Evolutionary conservation across 2,888 invertebrate genomes (phyloP).

Genomic region (Dolichomitus sp.): DNA sequence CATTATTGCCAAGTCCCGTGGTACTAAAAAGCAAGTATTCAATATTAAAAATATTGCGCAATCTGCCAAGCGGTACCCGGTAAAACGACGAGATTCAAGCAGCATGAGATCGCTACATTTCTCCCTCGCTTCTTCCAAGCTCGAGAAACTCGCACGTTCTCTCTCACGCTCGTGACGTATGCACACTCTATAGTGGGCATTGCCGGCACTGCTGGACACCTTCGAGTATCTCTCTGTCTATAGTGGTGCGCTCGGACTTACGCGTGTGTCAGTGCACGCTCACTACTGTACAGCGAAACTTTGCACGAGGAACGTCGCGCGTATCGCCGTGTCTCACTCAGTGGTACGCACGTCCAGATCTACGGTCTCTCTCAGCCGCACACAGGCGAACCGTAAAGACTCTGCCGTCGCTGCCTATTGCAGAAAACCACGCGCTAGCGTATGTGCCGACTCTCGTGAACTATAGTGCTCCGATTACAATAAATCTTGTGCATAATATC

Average conservation of each 20-base stretch:
- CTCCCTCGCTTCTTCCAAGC: not conserved
- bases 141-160: not conserved
- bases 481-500: not conserved
- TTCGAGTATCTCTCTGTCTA: not conserved
- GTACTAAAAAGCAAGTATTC: not conserved
- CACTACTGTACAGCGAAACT: not conserved
- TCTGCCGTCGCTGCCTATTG: not conserved
- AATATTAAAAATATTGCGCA: conserved; percentile 1
- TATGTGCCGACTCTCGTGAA: conserved; percentile 9
- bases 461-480: conserved; percentile 14
- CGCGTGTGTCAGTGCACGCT: not conserved
- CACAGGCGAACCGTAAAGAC: conserved; percentile 14
- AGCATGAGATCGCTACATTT: not conserved
- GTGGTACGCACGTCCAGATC: not conserved
- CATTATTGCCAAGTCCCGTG: not conserved
- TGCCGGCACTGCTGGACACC: not conserved
- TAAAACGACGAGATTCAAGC: too few species aligned
- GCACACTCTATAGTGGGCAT: not conserved
- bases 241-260: not conserved
- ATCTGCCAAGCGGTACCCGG: conserved; percentile 15
- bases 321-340: conserved; percentile 14
- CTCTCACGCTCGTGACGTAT: conserved; percentile 19
- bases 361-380: conserved; percentile 22
- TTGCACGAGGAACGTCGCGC: conserved; percentile 11
- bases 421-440: conserved; percentile 9